Base-by-base conservation (phyloP, 2,888 invertebrate species). In the Dynastes tityus region DNA sequence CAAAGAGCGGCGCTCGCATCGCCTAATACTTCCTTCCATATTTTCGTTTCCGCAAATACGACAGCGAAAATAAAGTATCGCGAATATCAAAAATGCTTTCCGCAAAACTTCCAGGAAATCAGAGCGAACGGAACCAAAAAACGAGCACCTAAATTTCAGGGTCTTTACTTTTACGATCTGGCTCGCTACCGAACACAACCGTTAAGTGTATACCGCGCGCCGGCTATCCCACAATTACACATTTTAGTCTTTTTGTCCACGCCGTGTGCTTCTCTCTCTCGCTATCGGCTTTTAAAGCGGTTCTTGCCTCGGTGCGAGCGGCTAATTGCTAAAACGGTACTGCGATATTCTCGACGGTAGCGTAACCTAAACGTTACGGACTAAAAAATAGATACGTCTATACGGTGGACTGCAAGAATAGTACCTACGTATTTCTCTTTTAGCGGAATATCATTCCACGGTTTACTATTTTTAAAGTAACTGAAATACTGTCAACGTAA, bases 101-200 rank as follows among this genome's bases (percentile, higher is more conserved):
- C 61, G 61, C 37, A 61, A 74, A 74, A 74, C 73, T 74, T 74
- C 73, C 73, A 74, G 73, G 73, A 74, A 74, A 74, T 74, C 73
- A 74, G 45, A 74, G 61, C 73, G 61, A 40, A 74, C 73, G 73
- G 61, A 74, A 61, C 73, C 73, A 74, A 74, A 74, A 74, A 74
- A 74, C 73, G 73, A 61, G 61, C 73, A 74, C 61, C 71, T 74
- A 74, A 74, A 74, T 74, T 74, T 74, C 73, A 74, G 73, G 73
- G 73, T 74, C 73, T 74, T 74, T 74, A 74, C 73, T 74, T 74
- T 74, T 74, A 74, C 77, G 77, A 77, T 68, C 77, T 45, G 77
- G 61, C 77, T 68, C 68, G 67, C 77, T 77, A 68, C 77, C 65
- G 37, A 45, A 65, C 68, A 68, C 67, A 61, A 77, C 77, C 77